Base-by-base conservation (phyloP, 2,113 vertebrate species). In the Pipa parva region DNA sequence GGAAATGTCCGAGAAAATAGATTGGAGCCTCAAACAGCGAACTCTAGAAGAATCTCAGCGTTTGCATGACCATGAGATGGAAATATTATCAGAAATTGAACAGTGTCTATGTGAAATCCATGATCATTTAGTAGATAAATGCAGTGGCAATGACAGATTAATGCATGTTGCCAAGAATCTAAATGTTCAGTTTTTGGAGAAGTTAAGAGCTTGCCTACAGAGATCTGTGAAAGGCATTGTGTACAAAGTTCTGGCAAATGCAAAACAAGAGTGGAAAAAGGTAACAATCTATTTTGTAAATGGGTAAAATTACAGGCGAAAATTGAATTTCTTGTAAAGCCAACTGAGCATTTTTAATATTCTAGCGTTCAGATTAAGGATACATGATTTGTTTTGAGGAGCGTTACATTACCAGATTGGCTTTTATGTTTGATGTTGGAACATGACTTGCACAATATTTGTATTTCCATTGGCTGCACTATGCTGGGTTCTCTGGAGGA, bases 11-110 rank as follows among this genome's bases (percentile, higher is more conserved):
- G 69, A 80, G 45, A 73, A 81, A 20, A 68, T 93, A 27, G 78
- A 74, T 13, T 79, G 82, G 52, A 83, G 83, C 68, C 89, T 87
- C 33, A 83, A 84, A 72, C 89, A 93, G 61, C 92, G 92, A 90
- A 75, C 75, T 3, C 11, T 73, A 72, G 85, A 82, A 72, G 84
- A 88, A 72, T 74, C 82, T 21, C 79, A 77, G 37, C 60, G 79
- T 4, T 81, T 88, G 73, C 79, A 84, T 13, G 57, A 4, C 50
- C 85, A 21, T 6, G 82, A 89, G 71, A 85, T 88, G 27, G 88
- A 87, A 24, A 72, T 86, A 20, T 52, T 92, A 2, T 45, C 58
- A 36, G 84, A 91, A 26, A 80, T 96, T 26, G 83, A 87, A 22
- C 64, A 59, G 59, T 75, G 81, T 2, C 70, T 98, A 55, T 73